phyloP scores from a whole-genome alignment of 2,888 invertebrate genomes.

The Cacoxenus indagator region DNA sequence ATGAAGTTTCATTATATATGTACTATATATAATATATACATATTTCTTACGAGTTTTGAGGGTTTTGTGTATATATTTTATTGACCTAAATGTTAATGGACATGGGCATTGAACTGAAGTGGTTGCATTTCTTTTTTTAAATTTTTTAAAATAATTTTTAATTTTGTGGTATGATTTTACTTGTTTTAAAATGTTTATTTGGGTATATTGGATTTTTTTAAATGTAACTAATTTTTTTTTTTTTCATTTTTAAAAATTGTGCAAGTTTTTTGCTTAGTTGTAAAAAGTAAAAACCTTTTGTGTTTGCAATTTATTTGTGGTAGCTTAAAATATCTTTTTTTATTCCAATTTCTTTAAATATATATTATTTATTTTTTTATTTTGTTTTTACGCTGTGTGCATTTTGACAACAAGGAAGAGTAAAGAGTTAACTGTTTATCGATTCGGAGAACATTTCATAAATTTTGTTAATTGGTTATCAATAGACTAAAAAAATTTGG shows the following conservation, averaged over 20 bases:
- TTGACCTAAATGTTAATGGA: neutral
- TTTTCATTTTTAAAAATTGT: constrained; percentile 51
- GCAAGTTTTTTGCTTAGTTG: constrained; percentile 46
- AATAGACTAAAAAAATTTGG: constrained; percentile 6
- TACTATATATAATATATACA: neutral
- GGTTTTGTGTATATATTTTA: neutral
- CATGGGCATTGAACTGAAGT: neutral
- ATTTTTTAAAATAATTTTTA: neutral
- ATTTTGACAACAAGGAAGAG: neutral
- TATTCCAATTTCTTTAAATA: neutral
- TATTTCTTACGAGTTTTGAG: neutral
- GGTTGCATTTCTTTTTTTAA: neutral
- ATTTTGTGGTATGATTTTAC: neutral
- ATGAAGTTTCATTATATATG: neutral
- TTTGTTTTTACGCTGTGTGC: neutral
- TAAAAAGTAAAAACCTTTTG: constrained; percentile 23
- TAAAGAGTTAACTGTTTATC: constrained; percentile 12
- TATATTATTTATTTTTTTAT: too few species aligned
- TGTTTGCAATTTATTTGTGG: neutral
- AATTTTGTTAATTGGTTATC: neutral
- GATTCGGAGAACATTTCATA: neutral
- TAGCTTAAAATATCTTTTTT: neutral
- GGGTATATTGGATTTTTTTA: neutral
- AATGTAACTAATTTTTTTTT: constrained; percentile 32
- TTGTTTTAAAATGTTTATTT: neutral